A percentile compares a stretch with the other conserved stretches of the same genome.
phyloP scores from a whole-genome alignment of 2,113 vertebrate genomes.

The Tapirus terrestris region DNA sequence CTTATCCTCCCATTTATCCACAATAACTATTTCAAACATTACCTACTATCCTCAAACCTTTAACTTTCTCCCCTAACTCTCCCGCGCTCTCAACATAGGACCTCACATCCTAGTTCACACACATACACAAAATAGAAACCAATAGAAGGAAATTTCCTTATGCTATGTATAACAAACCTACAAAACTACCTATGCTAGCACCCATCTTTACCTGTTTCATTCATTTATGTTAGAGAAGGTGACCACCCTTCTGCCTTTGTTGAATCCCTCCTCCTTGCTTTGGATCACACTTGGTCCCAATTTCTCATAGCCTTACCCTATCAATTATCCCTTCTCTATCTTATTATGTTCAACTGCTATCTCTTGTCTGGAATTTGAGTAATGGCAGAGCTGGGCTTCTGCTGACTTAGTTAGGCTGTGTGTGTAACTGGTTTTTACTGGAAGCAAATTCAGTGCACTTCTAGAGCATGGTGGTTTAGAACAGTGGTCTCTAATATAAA shows the following conservation, averaged over 20 bases:
- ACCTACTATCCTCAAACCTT: not conserved
- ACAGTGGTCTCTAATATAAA: not conserved
- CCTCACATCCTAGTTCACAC: not conserved
- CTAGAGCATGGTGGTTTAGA: not conserved
- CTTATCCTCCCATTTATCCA: not conserved
- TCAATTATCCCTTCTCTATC: not conserved
- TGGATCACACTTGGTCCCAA: not conserved
- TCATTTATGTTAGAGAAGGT: not conserved
- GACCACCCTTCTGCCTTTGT: not conserved
- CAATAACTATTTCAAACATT: not conserved
- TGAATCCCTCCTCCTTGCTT: not conserved
- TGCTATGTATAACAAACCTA: not conserved
- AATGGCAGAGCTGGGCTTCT: not conserved
- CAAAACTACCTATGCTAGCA: not conserved
- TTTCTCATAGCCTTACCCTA: not conserved
- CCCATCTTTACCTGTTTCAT: not conserved
- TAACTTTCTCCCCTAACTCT: not conserved
- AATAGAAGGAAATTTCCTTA: not conserved
- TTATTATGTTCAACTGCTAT: not conserved
- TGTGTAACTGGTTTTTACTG: slow-evolving; percentile 10
- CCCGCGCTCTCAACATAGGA: not conserved
- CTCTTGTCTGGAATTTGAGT: not conserved
- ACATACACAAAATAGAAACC: slow-evolving; percentile 9
- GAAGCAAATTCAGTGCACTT: not conserved
- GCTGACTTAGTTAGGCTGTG: not conserved